Percentiles rank a stretch among this genome's conserved stretches.
phyloP scores from a whole-genome alignment of 2,797 vertebrate genomes.

The Meda fulgida region DNA sequence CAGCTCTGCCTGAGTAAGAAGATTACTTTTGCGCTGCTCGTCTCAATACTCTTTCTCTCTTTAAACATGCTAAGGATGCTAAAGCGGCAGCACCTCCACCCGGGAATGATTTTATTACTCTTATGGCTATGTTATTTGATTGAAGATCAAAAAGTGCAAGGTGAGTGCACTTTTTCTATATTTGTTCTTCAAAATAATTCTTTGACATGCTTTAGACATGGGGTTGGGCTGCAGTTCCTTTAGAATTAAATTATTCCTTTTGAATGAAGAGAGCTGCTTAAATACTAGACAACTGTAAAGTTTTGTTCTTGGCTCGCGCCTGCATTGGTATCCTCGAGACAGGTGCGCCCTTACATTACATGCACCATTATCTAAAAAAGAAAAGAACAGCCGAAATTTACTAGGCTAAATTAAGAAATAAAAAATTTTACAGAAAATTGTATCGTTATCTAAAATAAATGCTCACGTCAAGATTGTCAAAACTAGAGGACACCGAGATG shows the following conservation, averaged over 20 bases:
- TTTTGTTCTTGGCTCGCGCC: conserved; percentile 40
- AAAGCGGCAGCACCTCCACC: conserved; percentile 84
- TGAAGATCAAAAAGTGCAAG: conserved; percentile 95
- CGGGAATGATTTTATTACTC: conserved; percentile 89
- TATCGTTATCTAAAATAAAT: not conserved
- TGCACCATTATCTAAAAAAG: conserved; percentile 5
- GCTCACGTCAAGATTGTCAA: not conserved
- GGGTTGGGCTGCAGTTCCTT: not conserved
- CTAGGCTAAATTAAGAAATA: not conserved
- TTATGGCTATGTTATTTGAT: conserved; percentile 91
- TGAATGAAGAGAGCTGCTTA: conserved; percentile 5
- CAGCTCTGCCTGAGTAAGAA: conserved; percentile 91
- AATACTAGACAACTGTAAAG: conserved; percentile 46
- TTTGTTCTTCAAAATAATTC: not conserved
- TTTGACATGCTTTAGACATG: not conserved
- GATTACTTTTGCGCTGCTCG: conserved; percentile 80
- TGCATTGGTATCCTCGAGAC: conserved; percentile 46
- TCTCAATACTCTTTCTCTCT: conserved; percentile 76
- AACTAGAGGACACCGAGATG: not conserved
- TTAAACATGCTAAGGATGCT: conserved; percentile 90
- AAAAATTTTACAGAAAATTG: not conserved
- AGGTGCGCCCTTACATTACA: conserved; percentile 54
- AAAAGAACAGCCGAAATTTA: not conserved
- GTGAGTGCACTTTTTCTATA: conserved; percentile 78
- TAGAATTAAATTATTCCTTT: not conserved